Percentiles rank a stretch among this genome's conserved stretches.
Conservation (phyloP, 2,113 vertebrate species). For the Xenus cinereus region DNA sequence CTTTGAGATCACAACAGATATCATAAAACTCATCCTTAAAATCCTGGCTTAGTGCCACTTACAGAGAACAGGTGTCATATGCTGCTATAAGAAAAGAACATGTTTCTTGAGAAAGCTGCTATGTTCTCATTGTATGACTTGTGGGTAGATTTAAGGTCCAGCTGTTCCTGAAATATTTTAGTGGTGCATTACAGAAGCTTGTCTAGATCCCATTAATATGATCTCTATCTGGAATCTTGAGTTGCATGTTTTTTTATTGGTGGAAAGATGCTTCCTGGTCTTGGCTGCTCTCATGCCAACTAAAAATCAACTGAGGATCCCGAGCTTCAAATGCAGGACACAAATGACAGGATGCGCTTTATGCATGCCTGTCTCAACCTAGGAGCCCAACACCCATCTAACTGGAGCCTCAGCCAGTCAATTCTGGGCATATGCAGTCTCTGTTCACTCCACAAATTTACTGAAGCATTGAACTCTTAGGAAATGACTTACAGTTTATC, state of each 20-base stretch:
- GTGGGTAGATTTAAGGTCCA: slow-evolving; percentile 22
- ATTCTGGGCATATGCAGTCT: neutral
- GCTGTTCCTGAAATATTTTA: slow-evolving; percentile 7
- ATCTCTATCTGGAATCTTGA: neutral
- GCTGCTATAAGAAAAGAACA: neutral
- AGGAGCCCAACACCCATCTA: neutral
- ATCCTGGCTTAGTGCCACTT: neutral
- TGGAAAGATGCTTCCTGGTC: neutral
- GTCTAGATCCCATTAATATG: neutral
- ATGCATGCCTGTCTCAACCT: neutral
- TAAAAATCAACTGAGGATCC: neutral
- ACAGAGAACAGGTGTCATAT: neutral
- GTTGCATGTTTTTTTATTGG: neutral
- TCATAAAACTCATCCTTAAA: neutral
- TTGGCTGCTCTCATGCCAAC: neutral
- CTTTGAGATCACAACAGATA: neutral
- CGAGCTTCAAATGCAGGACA: neutral
- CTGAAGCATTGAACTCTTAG: neutral
- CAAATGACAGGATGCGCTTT: neutral
- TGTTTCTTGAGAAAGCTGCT: neutral
- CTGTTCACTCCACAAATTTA: neutral
- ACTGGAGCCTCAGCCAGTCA: neutral
- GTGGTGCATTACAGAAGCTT: neutral
- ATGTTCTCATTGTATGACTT: neutral
- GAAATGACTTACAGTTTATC: slow-evolving; percentile 16